Percentiles rank a stretch among this genome's conserved stretches.
phyloP scores from a whole-genome alignment of 2,113 vertebrate genomes.

The Lutjanus erythropterus region DNA sequence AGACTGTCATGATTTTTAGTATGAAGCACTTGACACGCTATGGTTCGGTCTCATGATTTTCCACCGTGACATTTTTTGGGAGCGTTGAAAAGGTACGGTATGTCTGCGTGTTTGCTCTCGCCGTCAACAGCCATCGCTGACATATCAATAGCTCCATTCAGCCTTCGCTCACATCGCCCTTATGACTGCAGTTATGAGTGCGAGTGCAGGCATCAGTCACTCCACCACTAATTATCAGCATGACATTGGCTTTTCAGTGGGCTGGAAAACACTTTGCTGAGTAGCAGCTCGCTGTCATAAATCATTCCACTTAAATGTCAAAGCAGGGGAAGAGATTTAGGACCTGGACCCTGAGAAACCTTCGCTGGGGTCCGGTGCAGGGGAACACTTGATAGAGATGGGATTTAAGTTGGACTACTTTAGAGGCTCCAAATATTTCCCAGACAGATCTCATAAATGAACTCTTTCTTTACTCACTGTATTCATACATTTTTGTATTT shows the following conservation, averaged over 20 bases:
- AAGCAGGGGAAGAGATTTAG: constrained; percentile 57
- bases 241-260: constrained; percentile 72
- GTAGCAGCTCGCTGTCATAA: constrained; percentile 57
- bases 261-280: constrained; percentile 68
- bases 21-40: constrained; percentile 10
- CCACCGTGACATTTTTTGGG: background rate
- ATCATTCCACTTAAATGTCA: constrained; percentile 59
- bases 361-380: constrained; percentile 28
- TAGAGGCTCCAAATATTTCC: constrained; percentile 34
- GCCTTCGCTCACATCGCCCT: constrained; percentile 36
- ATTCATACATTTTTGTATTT: background rate
- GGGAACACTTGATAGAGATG: constrained; percentile 20
- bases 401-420: constrained; percentile 28
- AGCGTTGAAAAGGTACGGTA: constrained; percentile 29
- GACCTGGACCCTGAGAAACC: constrained; percentile 29
- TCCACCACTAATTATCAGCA: constrained; percentile 68
- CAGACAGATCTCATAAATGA: constrained; percentile 46
- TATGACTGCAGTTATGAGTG: constrained; percentile 51
- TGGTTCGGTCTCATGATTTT: constrained; percentile 25
- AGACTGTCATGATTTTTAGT: constrained; percentile 1
- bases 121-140: constrained; percentile 38
- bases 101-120: constrained; percentile 25
- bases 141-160: constrained; percentile 67
- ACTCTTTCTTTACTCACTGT: background rate
- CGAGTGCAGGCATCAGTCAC: constrained; percentile 61